A percentile compares a stretch with the other conserved stretches of the same genome.
Conservation (phyloP, 2,888 invertebrate species). For the Thecocarcelia acutangulata region DNA sequence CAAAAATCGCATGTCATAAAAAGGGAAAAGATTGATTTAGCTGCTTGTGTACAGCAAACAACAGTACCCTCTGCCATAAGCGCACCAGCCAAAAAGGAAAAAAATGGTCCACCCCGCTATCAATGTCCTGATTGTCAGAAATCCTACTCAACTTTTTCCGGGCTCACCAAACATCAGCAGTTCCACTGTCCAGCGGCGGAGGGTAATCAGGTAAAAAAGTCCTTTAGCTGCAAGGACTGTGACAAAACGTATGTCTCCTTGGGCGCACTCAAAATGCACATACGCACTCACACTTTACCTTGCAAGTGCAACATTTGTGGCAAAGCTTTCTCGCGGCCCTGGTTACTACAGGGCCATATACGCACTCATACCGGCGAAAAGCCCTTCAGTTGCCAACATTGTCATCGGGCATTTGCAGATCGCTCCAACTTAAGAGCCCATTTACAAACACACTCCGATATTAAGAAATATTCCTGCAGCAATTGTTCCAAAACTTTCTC, state of each 20-base stretch:
- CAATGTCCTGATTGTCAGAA: slow-evolving; percentile 97
- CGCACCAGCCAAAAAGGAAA: slow-evolving; percentile 79
- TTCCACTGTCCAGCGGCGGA: slow-evolving; percentile 96
- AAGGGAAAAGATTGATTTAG: slow-evolving; percentile 32
- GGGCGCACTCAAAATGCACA: slow-evolving; percentile 99
- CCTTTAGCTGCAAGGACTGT: slow-evolving; percentile 97
- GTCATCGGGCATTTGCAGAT: slow-evolving; percentile 97
- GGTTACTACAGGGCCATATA: slow-evolving; percentile 98
- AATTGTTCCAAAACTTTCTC: slow-evolving; percentile 98
- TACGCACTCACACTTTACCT: slow-evolving; percentile 97
- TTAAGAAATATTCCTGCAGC: slow-evolving; percentile 97
- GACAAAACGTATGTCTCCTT: slow-evolving; percentile 97
- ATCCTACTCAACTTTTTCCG: slow-evolving; percentile 97
- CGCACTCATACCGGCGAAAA: slow-evolving; percentile 99
- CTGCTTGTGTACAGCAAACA: slow-evolving; percentile 62
- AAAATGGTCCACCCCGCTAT: slow-evolving; percentile 85
- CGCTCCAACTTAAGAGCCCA: slow-evolving; percentile 97
- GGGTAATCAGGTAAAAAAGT: slow-evolving; percentile 92
- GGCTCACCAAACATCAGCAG: slow-evolving; percentile 97
- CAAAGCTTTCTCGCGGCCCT: slow-evolving; percentile 98
- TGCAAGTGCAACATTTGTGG: slow-evolving; percentile 98
- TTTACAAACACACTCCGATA: slow-evolving; percentile 98
- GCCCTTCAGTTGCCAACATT: slow-evolving; percentile 97
- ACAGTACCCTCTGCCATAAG: slow-evolving; percentile 67
- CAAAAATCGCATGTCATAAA: slow-evolving; percentile 46